Base-by-base conservation (phyloP, 37 sponge, comb jelly and placozoan genomes). In the Ianthella basta region DNA sequence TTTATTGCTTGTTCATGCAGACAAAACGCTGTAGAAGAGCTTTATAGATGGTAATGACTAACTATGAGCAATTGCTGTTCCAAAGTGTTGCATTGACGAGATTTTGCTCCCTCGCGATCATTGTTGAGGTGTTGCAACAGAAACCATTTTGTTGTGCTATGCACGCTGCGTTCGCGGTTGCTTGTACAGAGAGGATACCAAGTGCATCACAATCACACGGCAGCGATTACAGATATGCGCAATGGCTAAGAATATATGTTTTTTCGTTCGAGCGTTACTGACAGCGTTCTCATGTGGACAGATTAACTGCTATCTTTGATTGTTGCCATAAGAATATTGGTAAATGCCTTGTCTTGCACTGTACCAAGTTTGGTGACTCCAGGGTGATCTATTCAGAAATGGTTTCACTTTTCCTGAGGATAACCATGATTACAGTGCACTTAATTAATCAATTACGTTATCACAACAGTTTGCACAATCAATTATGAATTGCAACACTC, bases 401-500 rank as follows among this genome's bases (percentile, higher is more conserved):
- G 59, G 59, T 57, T 57, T 57, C 59, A 57, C 59, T 57, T 57
- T 57, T 57, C 59, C 59, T 57, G 59, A 57, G 59, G 59, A 57
- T 57, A 57, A 57, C 59, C 59, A 57, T 20, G 15, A 57, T 57
- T 57, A 57, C 18, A 57, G 59, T 57, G 59, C 59, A 57, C 59
- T 57, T 57, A 57, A 57, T 57, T 57, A 57, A 57, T 20, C 18
- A 20, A 57, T 18, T 15, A 20, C 15, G 15, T 57, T 18, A 57
- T 57, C 15, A 57, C 18, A 57, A 57, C 59, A 57, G 59, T 20
- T 57, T 57, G 59, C 59, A 57, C 15, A 57, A 57, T 57, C 18
- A 20, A 57, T 57, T 57, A 57, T n/a, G n/a, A n/a, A n/a, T n/a
- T n/a, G n/a, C n/a, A n/a, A n/a, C n/a, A n/a, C n/a, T n/a, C n/a